Percentiles rank a stretch among this genome's conserved stretches.
Evolutionary conservation across 1,140 invertebrate species (phyloP).

Genomic region (Achroia grisella): DNA sequence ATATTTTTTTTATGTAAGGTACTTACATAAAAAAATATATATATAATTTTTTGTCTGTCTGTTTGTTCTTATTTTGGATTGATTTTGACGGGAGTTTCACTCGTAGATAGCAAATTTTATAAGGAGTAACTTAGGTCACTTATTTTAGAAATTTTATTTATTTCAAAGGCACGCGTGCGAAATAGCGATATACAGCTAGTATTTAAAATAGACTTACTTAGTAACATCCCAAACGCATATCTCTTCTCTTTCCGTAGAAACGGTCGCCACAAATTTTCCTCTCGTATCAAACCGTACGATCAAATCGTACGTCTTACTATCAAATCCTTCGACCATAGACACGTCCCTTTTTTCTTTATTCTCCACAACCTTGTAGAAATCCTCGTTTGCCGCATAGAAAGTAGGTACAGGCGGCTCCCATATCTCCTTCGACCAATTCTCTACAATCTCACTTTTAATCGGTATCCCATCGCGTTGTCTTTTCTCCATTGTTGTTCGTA

Average conservation of each 20-base stretch:
- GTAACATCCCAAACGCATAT: conserved; percentile 86
- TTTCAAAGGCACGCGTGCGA: too few species aligned
- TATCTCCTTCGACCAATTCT: conserved; percentile 56
- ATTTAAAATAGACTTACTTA: conserved; percentile 75
- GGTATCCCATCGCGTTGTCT: conserved; percentile 41
- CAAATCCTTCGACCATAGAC: conserved; percentile 53
- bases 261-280: conserved; percentile 80
- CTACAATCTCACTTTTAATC: conserved; percentile 49
- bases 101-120: too few species aligned
- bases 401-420: conserved; percentile 72
- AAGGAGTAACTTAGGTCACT: too few species aligned
- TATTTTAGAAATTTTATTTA: too few species aligned
- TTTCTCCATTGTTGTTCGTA: conserved; percentile 75
- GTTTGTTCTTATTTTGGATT: too few species aligned
- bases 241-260: conserved; percentile 82
- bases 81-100: too few species aligned
- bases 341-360: conserved; percentile 45
- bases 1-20: too few species aligned
- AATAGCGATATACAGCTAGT: too few species aligned
- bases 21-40: too few species aligned
- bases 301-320: conserved; percentile 69
- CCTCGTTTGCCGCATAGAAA: conserved; percentile 66
- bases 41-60: too few species aligned
- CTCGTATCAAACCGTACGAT: conserved; percentile 74
- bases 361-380: conserved; percentile 50